phyloP scores from a whole-genome alignment of 2,888 invertebrate genomes.

The Tholera decimalis region DNA sequence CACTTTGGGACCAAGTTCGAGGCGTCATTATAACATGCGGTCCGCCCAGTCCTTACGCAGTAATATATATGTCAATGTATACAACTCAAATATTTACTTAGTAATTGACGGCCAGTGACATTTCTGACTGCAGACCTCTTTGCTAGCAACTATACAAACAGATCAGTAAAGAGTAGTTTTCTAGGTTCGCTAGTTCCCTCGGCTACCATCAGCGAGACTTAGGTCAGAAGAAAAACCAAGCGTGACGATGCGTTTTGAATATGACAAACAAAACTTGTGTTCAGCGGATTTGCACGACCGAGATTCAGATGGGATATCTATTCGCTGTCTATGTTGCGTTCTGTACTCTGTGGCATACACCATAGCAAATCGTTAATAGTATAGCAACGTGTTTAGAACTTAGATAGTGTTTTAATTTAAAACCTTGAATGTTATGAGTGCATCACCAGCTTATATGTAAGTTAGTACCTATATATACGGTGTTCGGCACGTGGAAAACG shows the following conservation, averaged over 20 bases:
- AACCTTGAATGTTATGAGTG: not conserved
- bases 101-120: too few species aligned
- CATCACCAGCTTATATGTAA: not conserved
- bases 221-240: not conserved
- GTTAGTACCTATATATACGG: not conserved
- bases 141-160: too few species aligned
- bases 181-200: not conserved
- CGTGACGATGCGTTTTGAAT: not conserved
- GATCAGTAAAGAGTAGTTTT: too few species aligned
- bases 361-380: not conserved
- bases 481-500: not conserved
- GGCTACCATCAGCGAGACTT: not conserved
- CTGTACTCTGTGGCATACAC: not conserved
- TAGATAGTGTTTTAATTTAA: conserved; percentile 11
- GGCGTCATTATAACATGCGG: too few species aligned
- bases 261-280: too few species aligned
- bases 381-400: conserved; percentile 1
- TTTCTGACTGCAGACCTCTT: too few species aligned
- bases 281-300: not conserved
- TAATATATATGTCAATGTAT: too few species aligned
- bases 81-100: too few species aligned
- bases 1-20: too few species aligned
- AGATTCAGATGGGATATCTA: not conserved
- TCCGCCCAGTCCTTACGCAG: too few species aligned
- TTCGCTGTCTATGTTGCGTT: not conserved